Evolutionary conservation across 2,888 invertebrate species (phyloP), one percentile per base, ranked within the genome.

Genomic region (Deilephila porcellus): DNA sequence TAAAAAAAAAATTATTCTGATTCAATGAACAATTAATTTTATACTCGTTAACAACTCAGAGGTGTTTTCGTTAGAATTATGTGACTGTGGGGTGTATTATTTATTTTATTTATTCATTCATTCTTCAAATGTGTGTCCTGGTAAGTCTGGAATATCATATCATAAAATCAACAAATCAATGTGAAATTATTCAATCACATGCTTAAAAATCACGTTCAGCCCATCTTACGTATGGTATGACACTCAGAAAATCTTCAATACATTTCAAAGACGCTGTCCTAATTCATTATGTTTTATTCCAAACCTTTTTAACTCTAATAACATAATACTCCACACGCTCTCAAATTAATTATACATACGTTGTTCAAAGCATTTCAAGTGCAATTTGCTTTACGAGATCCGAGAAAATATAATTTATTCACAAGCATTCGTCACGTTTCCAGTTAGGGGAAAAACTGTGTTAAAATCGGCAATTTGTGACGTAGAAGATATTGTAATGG

Each of bases 401-500:
- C 73, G 78, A 76, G 76, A 79, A 25, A 80, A 82, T 78, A 81
- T 79, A 82, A 84, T 85, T 83, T 84, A 81, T 84, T 81, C 78
- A 75, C 73, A 81, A 79, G 75, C 80, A 83, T 85, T 85, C 82
- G 82, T 85, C 85, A 83, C 83, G 83, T 82, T 81, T 78, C 76
- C 75, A 76, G 78, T 81, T 79, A 80, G 83, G 70, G 76, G 81
- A 83, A 82, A 84, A 83, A 78, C 76, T 79, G 78, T 77, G 74
- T 80, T 76, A 77, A 76, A 82, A 80, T 81, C 80, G 80, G 71
- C 82, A 82, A 82, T 82, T 83, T 81, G 79, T 73, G 79, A 78
- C 73, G 73, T 70, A 75, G 37, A 25, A 11, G n/a, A 67, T 20
- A 67, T 32, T 32, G 5, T 17, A 2, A 67, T 5, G 14, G 11